These are phyloP conservation scores for Melanotaenia boesemani DNA, from an alignment of 2,797 vertebrate species.

Conservation along the genomic window DNA sequence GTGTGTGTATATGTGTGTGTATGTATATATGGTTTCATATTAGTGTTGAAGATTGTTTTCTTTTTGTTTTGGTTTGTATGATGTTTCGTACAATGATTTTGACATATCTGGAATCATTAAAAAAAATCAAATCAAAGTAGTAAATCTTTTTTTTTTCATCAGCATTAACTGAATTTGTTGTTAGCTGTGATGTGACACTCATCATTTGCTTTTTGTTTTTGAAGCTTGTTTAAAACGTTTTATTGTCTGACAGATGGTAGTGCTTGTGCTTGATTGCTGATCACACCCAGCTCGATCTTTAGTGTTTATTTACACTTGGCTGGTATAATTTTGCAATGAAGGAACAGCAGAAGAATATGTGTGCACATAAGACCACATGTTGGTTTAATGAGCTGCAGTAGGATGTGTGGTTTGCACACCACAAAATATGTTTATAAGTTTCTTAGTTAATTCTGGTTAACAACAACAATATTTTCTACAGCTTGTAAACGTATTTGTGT, in stretches of 20 bases:
- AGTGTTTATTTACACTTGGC: constrained; percentile 59
- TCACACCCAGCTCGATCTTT: not conserved
- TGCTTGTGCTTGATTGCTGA: constrained; percentile 55
- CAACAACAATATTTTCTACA: constrained; percentile 21
- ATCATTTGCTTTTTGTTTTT: constrained; percentile 4
- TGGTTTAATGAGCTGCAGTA: constrained; percentile 59
- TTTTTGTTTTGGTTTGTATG: no score
- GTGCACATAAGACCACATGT: constrained; percentile 27
- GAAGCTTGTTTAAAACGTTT: constrained; percentile 69
- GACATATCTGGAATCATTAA: no score
- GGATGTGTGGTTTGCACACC: constrained; percentile 80
- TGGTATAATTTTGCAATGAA: constrained; percentile 32
- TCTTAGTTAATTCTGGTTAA: constrained; percentile 33
- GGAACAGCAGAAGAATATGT: constrained; percentile 30
- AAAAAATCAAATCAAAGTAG: not conserved
- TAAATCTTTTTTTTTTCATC: not conserved
- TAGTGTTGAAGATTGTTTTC: no score
- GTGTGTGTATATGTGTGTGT: no score
- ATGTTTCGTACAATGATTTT: no score
- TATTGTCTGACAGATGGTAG: constrained; percentile 74
- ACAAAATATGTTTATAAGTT: constrained; percentile 57
- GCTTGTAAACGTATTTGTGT: no score
- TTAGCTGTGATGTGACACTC: constrained; percentile 44
- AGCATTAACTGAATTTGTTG: not conserved
- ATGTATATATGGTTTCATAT: no score